Evolutionary conservation across 2,113 vertebrate species (phyloP).

Genomic region (Paradisaea rubra): DNA sequence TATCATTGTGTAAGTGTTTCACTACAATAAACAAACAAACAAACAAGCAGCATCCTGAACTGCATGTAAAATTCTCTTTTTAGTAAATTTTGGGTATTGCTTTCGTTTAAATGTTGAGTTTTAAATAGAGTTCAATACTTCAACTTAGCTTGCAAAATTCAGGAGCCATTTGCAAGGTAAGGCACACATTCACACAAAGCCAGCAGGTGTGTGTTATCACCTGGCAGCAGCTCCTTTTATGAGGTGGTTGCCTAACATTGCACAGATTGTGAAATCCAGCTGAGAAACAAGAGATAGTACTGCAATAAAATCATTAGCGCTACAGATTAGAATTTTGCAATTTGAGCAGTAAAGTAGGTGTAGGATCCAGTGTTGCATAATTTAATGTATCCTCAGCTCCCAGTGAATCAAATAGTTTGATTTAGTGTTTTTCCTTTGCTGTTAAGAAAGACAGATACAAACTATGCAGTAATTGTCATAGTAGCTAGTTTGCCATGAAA

Average conservation of each 20-base stretch:
- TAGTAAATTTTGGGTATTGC: background rate
- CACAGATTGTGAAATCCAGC: background rate
- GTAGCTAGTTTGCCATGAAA: background rate
- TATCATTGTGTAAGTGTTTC: conserved; percentile 82
- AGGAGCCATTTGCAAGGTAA: background rate
- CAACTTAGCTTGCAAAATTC: background rate
- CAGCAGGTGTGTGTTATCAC: background rate
- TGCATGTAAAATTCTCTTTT: background rate
- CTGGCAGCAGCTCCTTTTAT: background rate
- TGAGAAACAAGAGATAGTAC: background rate
- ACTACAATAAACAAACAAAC: background rate
- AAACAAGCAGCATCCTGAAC: background rate
- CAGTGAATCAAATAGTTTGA: background rate
- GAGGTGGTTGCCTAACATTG: background rate
- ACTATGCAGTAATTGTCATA: background rate
- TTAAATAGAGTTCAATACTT: background rate
- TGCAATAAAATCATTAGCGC: background rate
- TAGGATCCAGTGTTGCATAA: background rate
- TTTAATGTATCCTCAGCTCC: background rate
- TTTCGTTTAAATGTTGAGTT: background rate
- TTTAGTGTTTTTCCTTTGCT: background rate
- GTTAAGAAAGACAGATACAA: background rate
- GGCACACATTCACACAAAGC: background rate
- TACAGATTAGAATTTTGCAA: background rate
- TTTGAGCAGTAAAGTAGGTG: background rate